Conservation (phyloP, 2,888 invertebrate species). For the Clunio marinus region DNA sequence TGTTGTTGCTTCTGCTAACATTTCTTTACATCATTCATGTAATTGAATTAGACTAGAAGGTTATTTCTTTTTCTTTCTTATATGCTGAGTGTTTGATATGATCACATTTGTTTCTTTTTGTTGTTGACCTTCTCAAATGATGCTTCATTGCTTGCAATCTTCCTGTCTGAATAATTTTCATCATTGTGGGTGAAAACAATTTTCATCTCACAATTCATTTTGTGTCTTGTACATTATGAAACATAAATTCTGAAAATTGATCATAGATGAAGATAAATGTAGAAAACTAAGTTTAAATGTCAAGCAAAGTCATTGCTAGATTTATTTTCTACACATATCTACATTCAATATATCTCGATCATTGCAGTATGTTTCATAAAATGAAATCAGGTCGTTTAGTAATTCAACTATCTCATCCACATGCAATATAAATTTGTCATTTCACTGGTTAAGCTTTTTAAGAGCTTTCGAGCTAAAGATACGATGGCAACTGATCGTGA, state of each 20-base stretch:
- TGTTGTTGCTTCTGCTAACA: neutral
- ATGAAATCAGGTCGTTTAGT: no score
- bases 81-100: no score
- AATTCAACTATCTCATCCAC: no score
- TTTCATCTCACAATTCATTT: neutral
- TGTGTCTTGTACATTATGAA: neutral
- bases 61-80: no score
- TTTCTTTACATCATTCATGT: no score
- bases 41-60: no score
- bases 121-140: neutral
- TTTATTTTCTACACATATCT: no score
- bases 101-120: neutral
- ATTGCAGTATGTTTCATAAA: no score
- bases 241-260: neutral
- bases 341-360: no score
- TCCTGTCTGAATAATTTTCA: neutral
- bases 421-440: no score
- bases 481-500: neutral
- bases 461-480: neutral
- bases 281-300: neutral
- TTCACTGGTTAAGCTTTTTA: neutral
- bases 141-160: neutral
- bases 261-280: neutral
- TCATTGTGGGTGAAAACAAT: neutral
- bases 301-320: no score